phyloP scores from a whole-genome alignment of 1,140 invertebrate species.

The Lucilia cuprina region DNA sequence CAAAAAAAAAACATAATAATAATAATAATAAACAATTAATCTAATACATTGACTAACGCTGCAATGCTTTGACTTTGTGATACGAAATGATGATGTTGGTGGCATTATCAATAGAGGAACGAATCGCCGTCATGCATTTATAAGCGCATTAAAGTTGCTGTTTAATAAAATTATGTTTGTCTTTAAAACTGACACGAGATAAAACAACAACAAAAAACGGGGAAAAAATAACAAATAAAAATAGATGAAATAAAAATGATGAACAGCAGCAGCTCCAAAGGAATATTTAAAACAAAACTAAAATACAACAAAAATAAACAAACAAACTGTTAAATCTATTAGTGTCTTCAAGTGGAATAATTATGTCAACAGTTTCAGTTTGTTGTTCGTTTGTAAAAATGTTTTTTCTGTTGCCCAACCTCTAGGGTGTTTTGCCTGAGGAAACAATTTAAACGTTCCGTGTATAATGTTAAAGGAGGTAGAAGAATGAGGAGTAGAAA shows the following conservation, averaged over 20 bases:
- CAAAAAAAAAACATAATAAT: too few species aligned
- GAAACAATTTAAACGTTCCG: not conserved
- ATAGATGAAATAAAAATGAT: not conserved
- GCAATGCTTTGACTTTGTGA: too few species aligned
- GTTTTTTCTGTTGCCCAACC: not conserved
- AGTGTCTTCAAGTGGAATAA: slow-evolving; percentile 37
- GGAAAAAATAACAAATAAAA: not conserved
- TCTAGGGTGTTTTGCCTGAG: not conserved
- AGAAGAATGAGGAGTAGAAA: too few species aligned
- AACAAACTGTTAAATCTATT: slow-evolving; percentile 8
- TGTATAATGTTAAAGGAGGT: not conserved
- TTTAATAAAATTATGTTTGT: too few species aligned
- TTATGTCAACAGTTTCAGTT: slow-evolving; percentile 35
- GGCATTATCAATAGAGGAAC: too few species aligned
- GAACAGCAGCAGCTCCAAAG: not conserved
- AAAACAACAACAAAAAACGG: not conserved
- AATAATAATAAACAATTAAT: too few species aligned
- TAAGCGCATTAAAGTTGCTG: not conserved
- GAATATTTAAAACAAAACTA: not conserved
- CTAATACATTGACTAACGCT: too few species aligned
- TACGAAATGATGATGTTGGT: too few species aligned
- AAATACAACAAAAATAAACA: not conserved
- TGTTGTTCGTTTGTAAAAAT: not conserved
- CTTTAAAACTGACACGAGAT: not conserved
- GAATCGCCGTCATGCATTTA: not conserved